Evolutionary conservation across 2,888 invertebrate genomes (phyloP).

Genomic region (Ophion ellenae): DNA sequence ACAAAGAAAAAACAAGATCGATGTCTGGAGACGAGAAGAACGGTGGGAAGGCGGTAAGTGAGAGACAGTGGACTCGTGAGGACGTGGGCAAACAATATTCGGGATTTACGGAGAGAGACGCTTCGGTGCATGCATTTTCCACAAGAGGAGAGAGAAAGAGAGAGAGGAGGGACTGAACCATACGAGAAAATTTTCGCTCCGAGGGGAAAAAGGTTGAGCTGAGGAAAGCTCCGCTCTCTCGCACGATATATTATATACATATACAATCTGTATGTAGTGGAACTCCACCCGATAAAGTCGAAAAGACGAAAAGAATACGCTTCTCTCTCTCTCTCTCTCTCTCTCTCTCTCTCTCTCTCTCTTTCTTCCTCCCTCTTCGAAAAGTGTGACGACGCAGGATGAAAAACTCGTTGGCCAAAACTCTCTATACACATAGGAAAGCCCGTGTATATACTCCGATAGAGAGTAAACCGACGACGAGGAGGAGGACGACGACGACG

Average conservation of each 20-base stretch:
- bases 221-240: slow-evolving; percentile 23
- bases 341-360: background rate
- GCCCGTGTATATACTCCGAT: background rate
- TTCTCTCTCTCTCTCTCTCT: slow-evolving; percentile 20
- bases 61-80: background rate
- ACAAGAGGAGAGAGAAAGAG: background rate
- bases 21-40: background rate
- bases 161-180: slow-evolving; percentile 2
- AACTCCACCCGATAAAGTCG: slow-evolving; percentile 33
- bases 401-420: slow-evolving; percentile 60
- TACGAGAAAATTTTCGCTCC: slow-evolving; percentile 44
- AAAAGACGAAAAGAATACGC: slow-evolving; percentile 58
- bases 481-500: slow-evolving; percentile 68
- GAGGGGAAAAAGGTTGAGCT: background rate
- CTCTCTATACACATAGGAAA: slow-evolving; percentile 19
- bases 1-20: no score
- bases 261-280: slow-evolving; percentile 14
- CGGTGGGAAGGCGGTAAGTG: background rate
- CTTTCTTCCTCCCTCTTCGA: background rate
- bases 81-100: background rate
- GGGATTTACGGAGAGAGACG: slow-evolving; percentile 21
- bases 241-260: slow-evolving; percentile 28
- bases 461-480: slow-evolving; percentile 55
- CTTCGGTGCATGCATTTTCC: slow-evolving; percentile 3
- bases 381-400: slow-evolving; percentile 50